Evolutionary conservation across 2,797 vertebrate species (phyloP).

Genomic region (Stomatorhinus walkeri): DNA sequence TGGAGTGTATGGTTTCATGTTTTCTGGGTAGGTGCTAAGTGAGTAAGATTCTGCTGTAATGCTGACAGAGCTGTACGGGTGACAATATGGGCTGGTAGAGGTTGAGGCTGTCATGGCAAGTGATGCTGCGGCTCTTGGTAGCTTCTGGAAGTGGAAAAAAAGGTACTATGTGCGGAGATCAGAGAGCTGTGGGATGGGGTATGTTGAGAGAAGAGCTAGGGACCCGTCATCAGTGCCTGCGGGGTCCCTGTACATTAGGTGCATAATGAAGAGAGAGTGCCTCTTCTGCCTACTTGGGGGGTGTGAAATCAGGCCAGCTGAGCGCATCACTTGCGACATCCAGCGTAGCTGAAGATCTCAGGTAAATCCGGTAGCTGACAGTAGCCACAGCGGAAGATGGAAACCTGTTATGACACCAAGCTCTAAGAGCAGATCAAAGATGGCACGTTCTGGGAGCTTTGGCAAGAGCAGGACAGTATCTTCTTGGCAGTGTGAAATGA

Average conservation of each 20-base stretch:
- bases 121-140: not conserved
- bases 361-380: not conserved
- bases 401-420: not conserved
- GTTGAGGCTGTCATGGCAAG: not conserved
- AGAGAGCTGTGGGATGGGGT: not conserved
- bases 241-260: not conserved
- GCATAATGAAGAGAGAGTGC: not conserved
- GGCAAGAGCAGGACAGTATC: not conserved
- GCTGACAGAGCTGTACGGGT: not conserved
- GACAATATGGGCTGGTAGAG: not conserved
- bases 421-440: not conserved
- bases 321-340: not conserved
- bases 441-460: not conserved
- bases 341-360: not conserved
- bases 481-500: not conserved
- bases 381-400: not conserved
- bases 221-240: not conserved
- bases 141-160: not conserved
- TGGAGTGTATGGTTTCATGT: not conserved
- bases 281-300: not conserved
- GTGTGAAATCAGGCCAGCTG: not conserved
- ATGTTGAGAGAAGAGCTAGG: not conserved
- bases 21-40: not conserved
- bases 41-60: not conserved
- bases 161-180: not conserved